These are phyloP conservation scores for Prochilodus magdalenae DNA, from an alignment of 2,113 vertebrate species.

Conservation along the genomic window DNA sequence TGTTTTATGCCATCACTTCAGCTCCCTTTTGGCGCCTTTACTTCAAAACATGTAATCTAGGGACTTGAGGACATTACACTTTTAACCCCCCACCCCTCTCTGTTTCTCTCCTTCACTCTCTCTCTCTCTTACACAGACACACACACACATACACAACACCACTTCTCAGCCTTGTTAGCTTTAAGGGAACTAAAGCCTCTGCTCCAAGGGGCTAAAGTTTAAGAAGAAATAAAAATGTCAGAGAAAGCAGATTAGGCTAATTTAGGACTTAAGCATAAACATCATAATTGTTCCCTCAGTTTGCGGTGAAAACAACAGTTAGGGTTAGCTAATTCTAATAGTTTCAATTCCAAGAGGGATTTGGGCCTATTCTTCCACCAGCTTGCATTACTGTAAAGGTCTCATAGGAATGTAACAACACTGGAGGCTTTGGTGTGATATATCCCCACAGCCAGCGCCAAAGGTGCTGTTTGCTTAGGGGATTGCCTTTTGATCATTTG, in stretches of 20 bases:
- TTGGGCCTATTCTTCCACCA: conserved; percentile 65
- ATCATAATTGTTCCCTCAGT: conserved; percentile 62
- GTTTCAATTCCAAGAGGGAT: conserved; percentile 73
- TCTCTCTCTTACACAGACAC: conserved; percentile 1
- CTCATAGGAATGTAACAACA: conserved; percentile 14
- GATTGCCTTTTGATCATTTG: conserved; percentile 13
- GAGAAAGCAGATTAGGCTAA: conserved; percentile 67
- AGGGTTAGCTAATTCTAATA: conserved; percentile 67
- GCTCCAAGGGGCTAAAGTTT: conserved; percentile 34
- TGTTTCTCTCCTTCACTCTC: too few species aligned
- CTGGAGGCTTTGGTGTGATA: conserved; percentile 21
- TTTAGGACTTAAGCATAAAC: conserved; percentile 66
- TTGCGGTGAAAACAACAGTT: conserved; percentile 67
- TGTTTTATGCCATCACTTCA: too few species aligned
- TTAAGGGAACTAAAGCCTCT: conserved; percentile 14
- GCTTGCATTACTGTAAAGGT: conserved; percentile 37
- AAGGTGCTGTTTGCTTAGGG: conserved; percentile 4
- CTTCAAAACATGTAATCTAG: too few species aligned
- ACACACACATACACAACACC: conserved; percentile 23
- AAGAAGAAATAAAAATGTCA: conserved; percentile 68
- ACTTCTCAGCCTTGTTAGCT: conserved; percentile 18
- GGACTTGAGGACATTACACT: too few species aligned
- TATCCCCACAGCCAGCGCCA: conserved; percentile 13
- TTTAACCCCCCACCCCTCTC: background rate
- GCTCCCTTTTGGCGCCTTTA: too few species aligned